phyloP scores from a whole-genome alignment of 2,797 vertebrate species.

The Todus mexicanus region DNA sequence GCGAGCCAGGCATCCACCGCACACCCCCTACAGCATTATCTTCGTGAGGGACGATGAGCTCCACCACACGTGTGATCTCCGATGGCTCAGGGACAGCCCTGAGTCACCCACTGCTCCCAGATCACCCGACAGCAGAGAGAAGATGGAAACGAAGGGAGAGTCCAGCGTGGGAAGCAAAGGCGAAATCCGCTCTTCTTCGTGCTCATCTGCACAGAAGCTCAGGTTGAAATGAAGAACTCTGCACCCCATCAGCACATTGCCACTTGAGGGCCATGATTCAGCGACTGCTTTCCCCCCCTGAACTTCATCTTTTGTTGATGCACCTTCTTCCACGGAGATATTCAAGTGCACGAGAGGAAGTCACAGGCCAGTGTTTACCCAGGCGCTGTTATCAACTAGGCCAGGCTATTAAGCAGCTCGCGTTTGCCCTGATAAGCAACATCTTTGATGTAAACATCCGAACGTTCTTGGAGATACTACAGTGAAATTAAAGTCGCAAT shows the following conservation, averaged over 20 bases:
- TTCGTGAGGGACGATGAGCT: background rate
- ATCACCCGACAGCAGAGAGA: background rate
- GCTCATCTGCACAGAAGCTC: background rate
- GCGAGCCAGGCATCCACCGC: background rate
- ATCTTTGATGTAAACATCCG: background rate
- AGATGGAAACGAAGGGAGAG: background rate
- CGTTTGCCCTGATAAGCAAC: conserved; percentile 43
- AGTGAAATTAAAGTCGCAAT: conserved; percentile 35
- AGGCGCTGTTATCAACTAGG: background rate
- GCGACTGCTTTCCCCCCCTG: background rate
- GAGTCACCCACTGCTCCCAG: background rate
- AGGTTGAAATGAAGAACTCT: background rate
- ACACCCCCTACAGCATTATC: rapidly evolving
- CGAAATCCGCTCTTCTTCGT: background rate
- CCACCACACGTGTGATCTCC: rapidly evolving
- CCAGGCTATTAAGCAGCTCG: conserved; percentile 23
- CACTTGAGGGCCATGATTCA: background rate
- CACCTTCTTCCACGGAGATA: background rate
- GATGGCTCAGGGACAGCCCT: background rate
- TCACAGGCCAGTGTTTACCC: background rate
- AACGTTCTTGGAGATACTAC: background rate
- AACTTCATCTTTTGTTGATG: background rate
- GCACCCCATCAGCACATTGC: background rate
- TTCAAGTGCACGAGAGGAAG: background rate
- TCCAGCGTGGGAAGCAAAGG: background rate